Evolutionary conservation across 2,113 vertebrate species (phyloP), one percentile per base, ranked within the genome.

Genomic region (Hipposideros armiger): DNA sequence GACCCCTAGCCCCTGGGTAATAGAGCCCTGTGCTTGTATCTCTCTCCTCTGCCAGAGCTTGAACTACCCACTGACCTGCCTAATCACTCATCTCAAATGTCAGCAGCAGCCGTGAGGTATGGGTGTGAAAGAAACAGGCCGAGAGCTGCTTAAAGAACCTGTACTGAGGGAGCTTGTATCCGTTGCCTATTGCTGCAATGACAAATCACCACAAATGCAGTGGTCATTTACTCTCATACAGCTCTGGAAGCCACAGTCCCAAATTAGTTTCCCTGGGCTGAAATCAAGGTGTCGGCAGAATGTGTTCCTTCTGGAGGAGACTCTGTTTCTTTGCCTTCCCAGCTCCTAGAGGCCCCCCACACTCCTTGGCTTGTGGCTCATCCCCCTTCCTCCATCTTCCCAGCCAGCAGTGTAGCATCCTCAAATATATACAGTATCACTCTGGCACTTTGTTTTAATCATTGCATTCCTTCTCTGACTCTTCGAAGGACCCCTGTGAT

Each of bases 361-460:
- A 24, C 32, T 20, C 32, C 76, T 58, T 19, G 62, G 20, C 78
- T 87, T 36, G 4, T 28, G 24, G 76, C 13, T 22, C 28, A 30
- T 5, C 11, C 4, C 67, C n/a, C 62, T 47, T 47, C 83, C n/a
- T 66, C 69, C 28, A 19, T n/a, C 70, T 42, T 60, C 74, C 26
- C n/a, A 64, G 52, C 64, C 45, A 50, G 54, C 54, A 5, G 14
- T 0, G 10, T 14, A 16, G 30, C 32, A 28, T 16, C 70, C 47
- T 28, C 1, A 19, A 14, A 22, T 66, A 8, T 1, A 40, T 15
- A 5, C 0, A 14, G 7, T 32, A 2, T 52, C 19, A 2, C 36
- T n/a, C 42, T 20, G 67, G 54, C 42, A 47, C 69, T 13, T 11
- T 7, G 70, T 62, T 70, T 60, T 92, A 67, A 26, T 72, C 73